Conservation (phyloP, 2,797 vertebrate genomes). For the Clarias fuscus region DNA sequence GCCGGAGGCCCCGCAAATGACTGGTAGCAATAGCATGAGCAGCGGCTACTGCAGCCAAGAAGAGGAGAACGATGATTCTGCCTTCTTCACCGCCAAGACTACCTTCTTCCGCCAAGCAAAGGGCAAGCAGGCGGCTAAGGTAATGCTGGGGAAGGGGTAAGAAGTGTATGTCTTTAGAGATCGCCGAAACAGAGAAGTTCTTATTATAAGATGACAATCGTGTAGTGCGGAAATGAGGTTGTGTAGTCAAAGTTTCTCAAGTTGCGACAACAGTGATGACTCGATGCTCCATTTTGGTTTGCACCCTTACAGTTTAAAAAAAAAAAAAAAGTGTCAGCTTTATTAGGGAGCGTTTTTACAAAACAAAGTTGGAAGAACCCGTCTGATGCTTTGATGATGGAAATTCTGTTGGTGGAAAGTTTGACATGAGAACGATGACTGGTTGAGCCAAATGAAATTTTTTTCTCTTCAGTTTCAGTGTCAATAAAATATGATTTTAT, state of each 20-base stretch:
- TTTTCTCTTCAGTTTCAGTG: not conserved
- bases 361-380: not conserved
- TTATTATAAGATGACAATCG: not conserved
- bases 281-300: not conserved
- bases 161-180: not conserved
- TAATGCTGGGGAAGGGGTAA: constrained; percentile 54
- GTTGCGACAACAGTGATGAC: not conserved
- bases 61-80: constrained; percentile 86
- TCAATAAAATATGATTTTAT: constrained; percentile 9
- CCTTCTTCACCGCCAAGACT: constrained; percentile 96
- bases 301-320: not conserved
- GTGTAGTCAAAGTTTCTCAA: constrained; percentile 15
- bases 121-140: constrained; percentile 68
- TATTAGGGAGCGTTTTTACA: too few relatives aligned
- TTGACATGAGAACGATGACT: not conserved
- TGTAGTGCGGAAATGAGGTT: constrained; percentile 40
- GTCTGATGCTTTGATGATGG: not conserved
- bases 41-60: constrained; percentile 97
- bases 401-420: constrained; percentile 19
- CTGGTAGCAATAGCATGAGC: constrained; percentile 95
- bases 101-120: constrained; percentile 81
- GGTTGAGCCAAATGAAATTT: constrained; percentile 2
- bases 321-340: not conserved
- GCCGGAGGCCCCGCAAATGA: constrained; percentile 69
- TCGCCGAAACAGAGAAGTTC: constrained; percentile 35